Percentiles rank a stretch among this genome's conserved stretches.
These are phyloP conservation scores for Olivierus martensii DNA, from an alignment of 1,140 invertebrate species.

Conservation along the genomic window DNA sequence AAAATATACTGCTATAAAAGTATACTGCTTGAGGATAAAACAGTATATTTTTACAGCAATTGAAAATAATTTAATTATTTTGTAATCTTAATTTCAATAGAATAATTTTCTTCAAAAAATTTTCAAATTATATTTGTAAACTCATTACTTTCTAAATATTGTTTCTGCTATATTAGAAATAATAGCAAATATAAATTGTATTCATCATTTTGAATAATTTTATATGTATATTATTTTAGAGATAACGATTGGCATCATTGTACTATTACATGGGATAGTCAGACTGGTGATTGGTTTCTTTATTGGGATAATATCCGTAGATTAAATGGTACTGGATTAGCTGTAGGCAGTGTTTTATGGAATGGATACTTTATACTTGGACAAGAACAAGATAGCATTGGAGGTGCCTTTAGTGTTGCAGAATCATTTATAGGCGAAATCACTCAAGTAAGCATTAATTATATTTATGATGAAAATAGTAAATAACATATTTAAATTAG, in stretches of 20 bases:
- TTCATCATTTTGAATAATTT: too few relatives aligned
- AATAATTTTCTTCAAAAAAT: too few relatives aligned
- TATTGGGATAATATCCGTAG: constrained; percentile 1
- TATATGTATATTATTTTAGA: not conserved
- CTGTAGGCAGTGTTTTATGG: not conserved
- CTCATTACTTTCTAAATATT: too few relatives aligned
- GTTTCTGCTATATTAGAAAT: too few relatives aligned
- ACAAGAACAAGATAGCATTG: constrained; percentile 15
- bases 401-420: constrained; percentile 2
- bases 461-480: not conserved
- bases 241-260: constrained; percentile 11
- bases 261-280: constrained; percentile 7
- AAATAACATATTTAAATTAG: not conserved
- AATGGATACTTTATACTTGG: constrained; percentile 9
- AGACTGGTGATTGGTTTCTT: constrained; percentile 3
- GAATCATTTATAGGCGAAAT: constrained; percentile 13
- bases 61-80: too few relatives aligned
- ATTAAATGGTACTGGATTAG: not conserved
- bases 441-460: constrained; percentile 5
- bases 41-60: too few relatives aligned
- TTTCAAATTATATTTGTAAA: too few relatives aligned
- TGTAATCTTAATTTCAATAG: too few relatives aligned
- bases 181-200: too few relatives aligned
- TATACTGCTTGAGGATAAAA: too few relatives aligned
- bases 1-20: too few relatives aligned